phyloP scores from a whole-genome alignment of 2,797 vertebrate species.

The Selene dorsalis region DNA sequence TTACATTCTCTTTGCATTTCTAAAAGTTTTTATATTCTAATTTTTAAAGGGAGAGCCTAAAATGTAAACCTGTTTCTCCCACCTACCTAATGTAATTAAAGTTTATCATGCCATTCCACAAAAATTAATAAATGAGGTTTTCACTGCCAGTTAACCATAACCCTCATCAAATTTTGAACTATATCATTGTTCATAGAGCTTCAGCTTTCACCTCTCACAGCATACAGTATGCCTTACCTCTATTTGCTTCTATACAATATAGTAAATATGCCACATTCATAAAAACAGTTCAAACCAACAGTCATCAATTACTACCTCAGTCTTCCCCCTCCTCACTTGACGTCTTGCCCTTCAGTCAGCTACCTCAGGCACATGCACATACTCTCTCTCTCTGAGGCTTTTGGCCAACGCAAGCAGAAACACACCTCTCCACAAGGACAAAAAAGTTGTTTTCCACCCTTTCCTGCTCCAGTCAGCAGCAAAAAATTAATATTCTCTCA shows the following conservation, averaged over 20 bases:
- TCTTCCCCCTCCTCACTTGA: conserved; percentile 30
- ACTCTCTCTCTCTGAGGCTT: conserved; percentile 40
- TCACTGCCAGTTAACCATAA: background rate
- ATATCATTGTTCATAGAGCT: no score
- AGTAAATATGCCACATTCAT: conserved; percentile 53
- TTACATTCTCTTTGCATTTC: background rate
- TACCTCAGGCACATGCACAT: conserved; percentile 26
- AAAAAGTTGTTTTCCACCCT: conserved; percentile 70
- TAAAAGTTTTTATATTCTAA: background rate
- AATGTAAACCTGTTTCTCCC: background rate
- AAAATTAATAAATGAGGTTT: background rate
- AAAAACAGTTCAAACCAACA: conserved; percentile 59
- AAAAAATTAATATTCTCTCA: conserved; percentile 71
- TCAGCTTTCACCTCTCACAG: background rate
- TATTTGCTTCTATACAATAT: conserved; percentile 35
- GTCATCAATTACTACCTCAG: conserved; percentile 66
- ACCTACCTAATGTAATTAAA: background rate
- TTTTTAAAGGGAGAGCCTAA: background rate
- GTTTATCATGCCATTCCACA: background rate
- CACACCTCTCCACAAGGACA: conserved; percentile 74
- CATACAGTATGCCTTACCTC: background rate
- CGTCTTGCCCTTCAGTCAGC: conserved; percentile 52
- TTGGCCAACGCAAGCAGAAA: conserved; percentile 79
- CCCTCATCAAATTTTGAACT: no score
- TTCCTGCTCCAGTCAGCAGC: conserved; percentile 69